Percentiles rank a stretch among this genome's conserved stretches.
Conservation (phyloP, 2,888 invertebrate genomes). For the Hanleya hanleyi region DNA sequence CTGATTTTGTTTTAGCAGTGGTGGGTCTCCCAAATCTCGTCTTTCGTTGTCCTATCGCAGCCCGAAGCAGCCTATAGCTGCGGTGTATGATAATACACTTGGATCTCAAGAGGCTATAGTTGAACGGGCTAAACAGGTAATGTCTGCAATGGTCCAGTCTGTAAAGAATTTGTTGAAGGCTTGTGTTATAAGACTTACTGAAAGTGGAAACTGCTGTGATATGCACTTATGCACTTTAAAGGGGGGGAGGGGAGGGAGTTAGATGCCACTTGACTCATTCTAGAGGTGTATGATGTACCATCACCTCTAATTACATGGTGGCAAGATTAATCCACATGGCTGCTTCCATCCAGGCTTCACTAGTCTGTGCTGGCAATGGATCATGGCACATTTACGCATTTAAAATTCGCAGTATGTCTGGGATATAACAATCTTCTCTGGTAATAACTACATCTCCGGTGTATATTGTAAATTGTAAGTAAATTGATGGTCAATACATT, state of each 20-base stretch:
- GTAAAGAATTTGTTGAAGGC: not conserved
- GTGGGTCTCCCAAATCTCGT: slow-evolving; percentile 40
- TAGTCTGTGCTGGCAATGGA: slow-evolving; percentile 23
- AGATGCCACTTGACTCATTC: slow-evolving; percentile 53
- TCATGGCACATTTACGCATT: slow-evolving; percentile 14
- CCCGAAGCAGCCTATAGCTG: slow-evolving; percentile 55
- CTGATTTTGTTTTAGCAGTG: not conserved
- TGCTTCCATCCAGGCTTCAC: slow-evolving; percentile 15
- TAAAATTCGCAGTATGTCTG: not conserved
- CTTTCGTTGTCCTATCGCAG: slow-evolving; percentile 42
- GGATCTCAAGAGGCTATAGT: slow-evolving; percentile 84
- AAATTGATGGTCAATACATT: too few relatives aligned
- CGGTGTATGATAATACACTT: slow-evolving; percentile 70
- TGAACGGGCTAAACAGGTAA: slow-evolving; percentile 87
- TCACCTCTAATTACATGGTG: slow-evolving; percentile 47
- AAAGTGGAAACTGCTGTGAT: too few relatives aligned
- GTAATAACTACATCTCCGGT: too few relatives aligned
- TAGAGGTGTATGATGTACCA: slow-evolving; percentile 27
- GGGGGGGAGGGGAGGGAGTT: too few relatives aligned
- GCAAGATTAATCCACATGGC: slow-evolving; percentile 36
- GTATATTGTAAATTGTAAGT: too few relatives aligned
- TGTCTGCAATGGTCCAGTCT: not conserved
- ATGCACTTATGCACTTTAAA: too few relatives aligned
- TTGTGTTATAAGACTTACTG: too few relatives aligned
- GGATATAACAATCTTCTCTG: too few relatives aligned